Evolutionary conservation across 1,140 invertebrate species (phyloP).

Genomic region (Diorhabda sublineata): DNA sequence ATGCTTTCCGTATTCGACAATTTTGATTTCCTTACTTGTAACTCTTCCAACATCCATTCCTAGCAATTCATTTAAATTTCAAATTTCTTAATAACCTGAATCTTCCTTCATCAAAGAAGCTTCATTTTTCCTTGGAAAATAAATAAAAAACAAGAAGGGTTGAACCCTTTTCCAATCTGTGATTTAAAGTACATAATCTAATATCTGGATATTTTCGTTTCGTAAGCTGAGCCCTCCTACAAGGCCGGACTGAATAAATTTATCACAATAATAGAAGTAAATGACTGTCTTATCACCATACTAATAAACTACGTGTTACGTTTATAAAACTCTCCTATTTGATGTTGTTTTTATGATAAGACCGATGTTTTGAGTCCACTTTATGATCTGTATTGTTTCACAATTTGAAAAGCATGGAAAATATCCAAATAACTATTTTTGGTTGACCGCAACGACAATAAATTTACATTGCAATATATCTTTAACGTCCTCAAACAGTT

Average conservation of each 20-base stretch:
- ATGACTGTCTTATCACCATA: no score
- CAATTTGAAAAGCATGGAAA: no score
- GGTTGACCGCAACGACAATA: no score
- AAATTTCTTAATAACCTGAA: slow-evolving; percentile 14
- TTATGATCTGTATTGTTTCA: no score
- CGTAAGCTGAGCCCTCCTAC: slow-evolving; percentile 11
- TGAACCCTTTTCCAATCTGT: slow-evolving; percentile 35
- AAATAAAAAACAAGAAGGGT: slow-evolving; percentile 20
- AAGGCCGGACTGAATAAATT: not conserved
- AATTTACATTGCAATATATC: no score
- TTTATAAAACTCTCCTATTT: no score
- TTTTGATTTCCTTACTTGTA: slow-evolving; percentile 5
- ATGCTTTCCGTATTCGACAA: not conserved
- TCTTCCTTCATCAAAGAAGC: slow-evolving; percentile 11
- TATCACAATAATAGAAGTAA: not conserved
- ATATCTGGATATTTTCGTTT: slow-evolving; percentile 25
- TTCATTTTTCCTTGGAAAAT: slow-evolving; percentile 23
- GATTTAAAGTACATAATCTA: slow-evolving; percentile 36
- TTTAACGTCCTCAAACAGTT: no score
- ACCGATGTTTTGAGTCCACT: no score
- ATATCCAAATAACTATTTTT: no score
- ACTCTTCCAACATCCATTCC: slow-evolving; percentile 8
- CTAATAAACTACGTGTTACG: no score
- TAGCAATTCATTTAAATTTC: slow-evolving; percentile 12
- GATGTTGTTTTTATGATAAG: no score